Percentiles rank a stretch among this genome's conserved stretches.
phyloP scores from a whole-genome alignment of 2,113 vertebrate species.

The Archilochus colubris region DNA sequence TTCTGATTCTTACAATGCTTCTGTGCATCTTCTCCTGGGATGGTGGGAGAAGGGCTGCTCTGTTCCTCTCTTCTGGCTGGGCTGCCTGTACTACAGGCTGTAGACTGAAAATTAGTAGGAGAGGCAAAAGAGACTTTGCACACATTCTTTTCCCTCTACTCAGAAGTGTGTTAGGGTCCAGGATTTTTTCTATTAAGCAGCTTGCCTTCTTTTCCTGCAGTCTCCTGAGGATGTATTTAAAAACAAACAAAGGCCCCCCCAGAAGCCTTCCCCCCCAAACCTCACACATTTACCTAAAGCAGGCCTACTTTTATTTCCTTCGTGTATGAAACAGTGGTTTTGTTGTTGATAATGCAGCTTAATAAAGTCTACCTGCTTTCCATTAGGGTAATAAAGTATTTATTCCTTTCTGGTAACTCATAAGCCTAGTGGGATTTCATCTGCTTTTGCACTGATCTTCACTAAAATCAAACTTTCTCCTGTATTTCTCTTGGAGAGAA shows the following conservation, averaged over 20 bases:
- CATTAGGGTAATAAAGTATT: neutral
- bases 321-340: neutral
- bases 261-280: accelerated
- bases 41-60: neutral
- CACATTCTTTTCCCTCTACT: neutral
- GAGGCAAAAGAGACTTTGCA: neutral
- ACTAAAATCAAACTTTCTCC: neutral
- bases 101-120: neutral
- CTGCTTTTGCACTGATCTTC: neutral
- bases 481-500: neutral
- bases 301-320: neutral
- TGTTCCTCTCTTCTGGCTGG: neutral
- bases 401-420: neutral
- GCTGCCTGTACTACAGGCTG: neutral
- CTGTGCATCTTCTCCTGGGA: neutral
- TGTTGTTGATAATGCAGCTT: neutral
- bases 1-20: neutral
- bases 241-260: neutral
- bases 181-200: neutral
- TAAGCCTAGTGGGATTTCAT: neutral
- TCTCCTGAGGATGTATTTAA: neutral
- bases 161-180: neutral
- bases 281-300: neutral
- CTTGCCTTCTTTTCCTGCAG: neutral
- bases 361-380: neutral